Evolutionary conservation across 92 coral and sea anemone genomes (phyloP).

Genomic region (Bergia sp.): DNA sequence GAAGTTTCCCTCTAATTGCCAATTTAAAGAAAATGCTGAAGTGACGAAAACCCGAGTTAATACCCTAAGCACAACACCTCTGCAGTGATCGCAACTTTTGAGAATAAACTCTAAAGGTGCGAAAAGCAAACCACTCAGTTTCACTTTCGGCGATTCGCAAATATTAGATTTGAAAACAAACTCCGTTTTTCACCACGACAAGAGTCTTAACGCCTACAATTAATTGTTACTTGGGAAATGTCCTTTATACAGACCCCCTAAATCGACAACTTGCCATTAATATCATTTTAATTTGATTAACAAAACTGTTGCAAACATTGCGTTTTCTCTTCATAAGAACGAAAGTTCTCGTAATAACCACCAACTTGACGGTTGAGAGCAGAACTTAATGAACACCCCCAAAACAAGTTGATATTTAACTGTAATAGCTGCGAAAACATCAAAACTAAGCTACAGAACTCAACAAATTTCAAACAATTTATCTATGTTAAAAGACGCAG

Average conservation of each 20-base stretch:
- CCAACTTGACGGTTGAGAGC: neutral
- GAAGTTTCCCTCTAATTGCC: slow-evolving; percentile 12
- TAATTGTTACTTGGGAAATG: neutral
- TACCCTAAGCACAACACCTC: neutral
- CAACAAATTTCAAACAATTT: neutral
- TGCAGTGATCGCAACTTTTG: slow-evolving; percentile 30
- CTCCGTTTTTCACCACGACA: neutral
- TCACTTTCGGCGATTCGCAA: neutral
- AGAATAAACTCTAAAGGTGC: neutral
- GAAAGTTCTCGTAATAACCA: neutral
- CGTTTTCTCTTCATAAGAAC: neutral
- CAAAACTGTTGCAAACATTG: neutral
- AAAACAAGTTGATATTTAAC: too few species aligned
- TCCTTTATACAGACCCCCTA: neutral
- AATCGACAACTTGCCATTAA: neutral
- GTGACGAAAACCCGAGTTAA: slow-evolving; percentile 5
- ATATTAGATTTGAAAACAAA: neutral
- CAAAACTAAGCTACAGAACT: neutral
- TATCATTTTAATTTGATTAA: neutral
- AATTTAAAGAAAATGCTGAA: slow-evolving; percentile 17
- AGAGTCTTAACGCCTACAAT: neutral
- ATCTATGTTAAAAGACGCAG: neutral
- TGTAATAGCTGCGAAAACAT: too few species aligned
- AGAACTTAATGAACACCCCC: neutral
- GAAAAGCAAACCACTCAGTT: neutral